phyloP scores from a whole-genome alignment of 2,113 vertebrate genomes.

The Jacana jacana region DNA sequence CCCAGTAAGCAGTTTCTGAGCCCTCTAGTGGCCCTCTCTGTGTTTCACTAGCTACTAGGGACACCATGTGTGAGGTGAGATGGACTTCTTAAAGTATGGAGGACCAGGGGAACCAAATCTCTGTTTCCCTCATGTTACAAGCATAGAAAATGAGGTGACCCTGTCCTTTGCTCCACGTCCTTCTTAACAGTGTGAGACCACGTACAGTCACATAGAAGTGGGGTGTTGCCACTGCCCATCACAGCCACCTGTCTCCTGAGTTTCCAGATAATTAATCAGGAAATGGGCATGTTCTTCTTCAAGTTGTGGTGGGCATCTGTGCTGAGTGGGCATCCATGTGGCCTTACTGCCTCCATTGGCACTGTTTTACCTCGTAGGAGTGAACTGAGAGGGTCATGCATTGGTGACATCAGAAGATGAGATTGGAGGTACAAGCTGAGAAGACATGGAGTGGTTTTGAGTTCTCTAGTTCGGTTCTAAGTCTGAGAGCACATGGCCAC shows the following conservation, averaged over 20 bases:
- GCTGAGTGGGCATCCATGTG: not conserved
- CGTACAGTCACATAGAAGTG: fast-evolving
- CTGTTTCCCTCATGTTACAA: fast-evolving
- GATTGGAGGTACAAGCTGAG: not conserved
- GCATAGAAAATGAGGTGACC: fast-evolving
- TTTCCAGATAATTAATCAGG: not conserved
- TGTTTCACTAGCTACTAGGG: not conserved
- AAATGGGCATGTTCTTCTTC: not conserved
- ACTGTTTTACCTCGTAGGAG: not conserved
- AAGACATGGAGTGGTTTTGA: not conserved
- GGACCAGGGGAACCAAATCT: not conserved
- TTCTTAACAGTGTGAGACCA: not conserved
- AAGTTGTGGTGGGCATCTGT: fast-evolving
- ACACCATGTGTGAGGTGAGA: fast-evolving
- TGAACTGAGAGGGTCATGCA: fast-evolving
- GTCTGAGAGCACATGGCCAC: not conserved
- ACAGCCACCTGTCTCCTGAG: fast-evolving
- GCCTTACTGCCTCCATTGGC: not conserved
- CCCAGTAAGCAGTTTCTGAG: not conserved
- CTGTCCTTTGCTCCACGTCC: fast-evolving
- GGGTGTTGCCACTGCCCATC: fast-evolving
- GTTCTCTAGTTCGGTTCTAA: not conserved
- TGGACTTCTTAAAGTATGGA: fast-evolving
- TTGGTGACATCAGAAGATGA: not conserved
- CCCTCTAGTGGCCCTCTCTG: not conserved